A percentile compares a stretch with the other conserved stretches of the same genome.
phyloP scores from a whole-genome alignment of 2,888 invertebrate genomes.

The Sepiola atlantica region DNA sequence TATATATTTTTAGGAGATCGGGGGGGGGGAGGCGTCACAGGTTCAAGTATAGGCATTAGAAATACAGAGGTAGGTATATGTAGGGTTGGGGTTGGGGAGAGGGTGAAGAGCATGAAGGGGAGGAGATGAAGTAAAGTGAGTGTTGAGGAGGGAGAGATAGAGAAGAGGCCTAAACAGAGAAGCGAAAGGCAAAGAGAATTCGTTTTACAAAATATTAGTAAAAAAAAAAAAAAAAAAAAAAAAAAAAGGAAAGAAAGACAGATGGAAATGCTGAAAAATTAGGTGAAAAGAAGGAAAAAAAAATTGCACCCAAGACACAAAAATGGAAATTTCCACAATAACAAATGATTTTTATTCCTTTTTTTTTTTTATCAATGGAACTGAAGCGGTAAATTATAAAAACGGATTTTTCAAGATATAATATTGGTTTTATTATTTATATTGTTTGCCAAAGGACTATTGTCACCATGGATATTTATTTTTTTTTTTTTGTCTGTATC shows the following conservation, averaged over 20 bases:
- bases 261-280: background rate
- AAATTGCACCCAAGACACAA: background rate
- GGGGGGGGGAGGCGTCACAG: background rate
- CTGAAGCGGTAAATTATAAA: background rate
- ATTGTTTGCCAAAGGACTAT: too few species aligned
- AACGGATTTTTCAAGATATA: background rate
- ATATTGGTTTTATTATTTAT: too few species aligned
- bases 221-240: too few species aligned
- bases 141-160: background rate
- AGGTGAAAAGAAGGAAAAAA: background rate
- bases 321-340: conserved; percentile 23
- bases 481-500: too few species aligned
- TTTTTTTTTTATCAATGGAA: background rate
- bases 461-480: too few species aligned
- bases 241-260: background rate
- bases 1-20: background rate
- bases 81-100: too few species aligned
- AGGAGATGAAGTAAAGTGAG: background rate
- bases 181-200: background rate
- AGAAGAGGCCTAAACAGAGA: background rate
- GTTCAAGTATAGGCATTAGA: background rate
- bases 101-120: background rate
- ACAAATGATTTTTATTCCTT: background rate
- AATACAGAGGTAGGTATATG: background rate
- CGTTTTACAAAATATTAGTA: background rate